Evolutionary conservation across 2,888 invertebrate genomes (phyloP), one percentile per base, ranked within the genome.

Genomic region (Ichneumoninae sp.): DNA sequence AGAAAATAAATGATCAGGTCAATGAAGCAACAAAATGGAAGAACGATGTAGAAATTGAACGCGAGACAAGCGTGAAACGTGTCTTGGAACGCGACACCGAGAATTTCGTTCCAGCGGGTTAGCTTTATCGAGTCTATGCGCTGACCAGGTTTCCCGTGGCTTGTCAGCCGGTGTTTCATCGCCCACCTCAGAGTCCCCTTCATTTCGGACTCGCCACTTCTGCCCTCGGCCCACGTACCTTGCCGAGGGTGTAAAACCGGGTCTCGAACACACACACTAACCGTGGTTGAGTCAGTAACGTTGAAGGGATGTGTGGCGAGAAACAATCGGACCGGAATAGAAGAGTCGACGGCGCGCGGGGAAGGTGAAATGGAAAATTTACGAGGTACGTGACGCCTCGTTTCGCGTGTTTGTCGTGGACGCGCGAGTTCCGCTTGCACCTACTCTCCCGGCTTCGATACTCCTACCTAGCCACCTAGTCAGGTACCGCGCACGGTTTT

Each of bases 361-460:
- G 33, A 70, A 36, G 75, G 68, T 63, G 26, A 54, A 76, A 81
- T 76, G 75, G 70, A 76, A 81, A 81, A 81, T 81, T 81, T 81
- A 81, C 81, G 81, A 70, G 44, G 36, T 70, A 70, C 69, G 75
- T 63, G 75, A 76, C 75, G 76, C 76, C 75, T 75, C 75, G 69
- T 70, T 63, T 69, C 63, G 66, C 66, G 57, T 30, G 74, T 81
- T 81, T 75, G 81, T 76, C 81, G 76, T 63, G 52, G n/a, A 63
- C 63, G 69, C 47, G 47, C 74, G 33, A 71, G 33, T 75, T 76
- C 40, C 63, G 65, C 65, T 70, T 44, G 30, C 73, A 80, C 66
- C 50, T 52, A 57, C 77, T 47, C 19, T 52, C 36, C 40, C 19
- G 36, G 22, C 54, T 50, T 16, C 40, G 36, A 70, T 73, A 40